phyloP scores from a whole-genome alignment of 2,888 invertebrate genomes.

The Temnothorax unifasciatus region DNA sequence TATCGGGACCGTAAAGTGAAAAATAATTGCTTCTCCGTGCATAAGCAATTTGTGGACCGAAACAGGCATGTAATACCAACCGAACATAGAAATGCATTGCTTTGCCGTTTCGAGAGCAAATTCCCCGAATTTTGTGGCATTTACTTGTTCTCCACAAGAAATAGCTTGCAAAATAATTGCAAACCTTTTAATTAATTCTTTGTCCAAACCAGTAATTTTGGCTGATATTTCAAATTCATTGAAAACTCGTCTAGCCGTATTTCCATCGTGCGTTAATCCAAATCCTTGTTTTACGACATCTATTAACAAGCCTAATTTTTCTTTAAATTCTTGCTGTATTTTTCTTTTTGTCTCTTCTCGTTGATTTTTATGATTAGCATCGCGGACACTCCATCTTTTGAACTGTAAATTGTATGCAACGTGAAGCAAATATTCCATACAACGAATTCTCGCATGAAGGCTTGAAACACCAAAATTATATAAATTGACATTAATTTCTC shows the following conservation, averaged over 20 bases:
- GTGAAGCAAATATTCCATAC: conserved; percentile 47
- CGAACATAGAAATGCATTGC: background rate
- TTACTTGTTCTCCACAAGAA: conserved; percentile 13
- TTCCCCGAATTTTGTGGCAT: conserved; percentile 20
- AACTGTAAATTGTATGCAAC: conserved; percentile 39
- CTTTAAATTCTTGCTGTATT: conserved; percentile 36
- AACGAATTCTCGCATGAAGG: conserved; percentile 32
- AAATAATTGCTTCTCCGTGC: conserved; percentile 25
- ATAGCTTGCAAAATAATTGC: conserved; percentile 19
- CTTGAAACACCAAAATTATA: background rate
- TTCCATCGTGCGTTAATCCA: conserved; percentile 37
- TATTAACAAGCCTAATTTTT: conserved; percentile 33
- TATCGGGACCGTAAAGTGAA: conserved; percentile 9
- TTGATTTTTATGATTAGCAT: conserved; percentile 24
- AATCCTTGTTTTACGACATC: conserved; percentile 35
- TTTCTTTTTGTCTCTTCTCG: conserved; percentile 15
- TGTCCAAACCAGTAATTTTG: conserved; percentile 31
- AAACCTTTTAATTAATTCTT: conserved; percentile 16
- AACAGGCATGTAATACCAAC: background rate
- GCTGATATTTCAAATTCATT: conserved; percentile 1
- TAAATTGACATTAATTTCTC: background rate
- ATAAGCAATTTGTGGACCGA: conserved; percentile 28
- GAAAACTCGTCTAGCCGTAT: conserved; percentile 44
- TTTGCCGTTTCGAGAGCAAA: conserved; percentile 21
- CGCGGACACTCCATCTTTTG: conserved; percentile 40